Evolutionary conservation across 2,113 vertebrate species (phyloP).

Genomic region (Odontesthes bonariensis): DNA sequence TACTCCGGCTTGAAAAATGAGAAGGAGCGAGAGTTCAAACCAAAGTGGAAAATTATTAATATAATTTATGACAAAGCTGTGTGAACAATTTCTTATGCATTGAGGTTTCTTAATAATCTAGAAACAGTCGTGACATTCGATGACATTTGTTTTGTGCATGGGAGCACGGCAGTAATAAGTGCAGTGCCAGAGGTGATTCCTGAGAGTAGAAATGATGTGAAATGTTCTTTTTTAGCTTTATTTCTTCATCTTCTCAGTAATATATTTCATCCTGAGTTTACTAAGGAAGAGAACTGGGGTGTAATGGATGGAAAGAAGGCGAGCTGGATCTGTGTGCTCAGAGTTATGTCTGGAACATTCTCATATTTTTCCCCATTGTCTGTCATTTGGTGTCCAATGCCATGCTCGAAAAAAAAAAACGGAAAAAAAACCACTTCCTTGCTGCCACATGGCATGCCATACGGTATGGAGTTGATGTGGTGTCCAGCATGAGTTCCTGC

Average conservation of each 20-base stretch:
- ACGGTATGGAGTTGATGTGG: conserved; percentile 36
- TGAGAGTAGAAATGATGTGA: neutral
- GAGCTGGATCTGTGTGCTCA: neutral
- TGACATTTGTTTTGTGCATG: neutral
- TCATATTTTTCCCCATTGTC: neutral
- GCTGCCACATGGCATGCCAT: conserved; percentile 62
- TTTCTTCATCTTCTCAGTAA: neutral
- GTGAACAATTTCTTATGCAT: too few relatives aligned
- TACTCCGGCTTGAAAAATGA: too few relatives aligned
- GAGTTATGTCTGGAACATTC: neutral
- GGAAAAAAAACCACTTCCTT: conserved; percentile 15
- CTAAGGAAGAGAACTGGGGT: neutral
- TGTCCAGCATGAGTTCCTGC: conserved; percentile 55
- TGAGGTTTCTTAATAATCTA: neutral
- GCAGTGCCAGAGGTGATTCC: neutral
- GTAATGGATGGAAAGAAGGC: neutral
- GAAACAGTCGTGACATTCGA: neutral
- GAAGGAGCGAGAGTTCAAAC: too few relatives aligned
- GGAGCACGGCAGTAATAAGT: too few relatives aligned
- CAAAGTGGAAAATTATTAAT: too few relatives aligned
- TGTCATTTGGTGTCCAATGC: conserved; percentile 7
- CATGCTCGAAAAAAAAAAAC: neutral
- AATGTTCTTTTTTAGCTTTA: conserved; percentile 3
- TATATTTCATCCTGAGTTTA: neutral
- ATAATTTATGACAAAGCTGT: too few relatives aligned